These are phyloP conservation scores for Sarcophilus harrisii DNA, from an alignment of 2,797 vertebrate species.

Conservation along the genomic window DNA sequence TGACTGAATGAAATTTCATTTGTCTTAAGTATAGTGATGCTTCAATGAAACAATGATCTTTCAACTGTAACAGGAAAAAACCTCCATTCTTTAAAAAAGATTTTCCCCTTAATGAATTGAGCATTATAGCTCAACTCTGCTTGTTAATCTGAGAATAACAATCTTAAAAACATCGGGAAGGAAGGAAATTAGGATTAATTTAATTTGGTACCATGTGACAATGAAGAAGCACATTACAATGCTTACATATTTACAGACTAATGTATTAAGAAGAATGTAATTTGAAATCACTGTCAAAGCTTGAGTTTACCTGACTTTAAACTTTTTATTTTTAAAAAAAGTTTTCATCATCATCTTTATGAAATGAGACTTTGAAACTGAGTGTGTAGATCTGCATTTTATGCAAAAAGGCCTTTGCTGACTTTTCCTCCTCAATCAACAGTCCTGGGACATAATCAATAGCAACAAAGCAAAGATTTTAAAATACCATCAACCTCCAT, in stretches of 20 bases:
- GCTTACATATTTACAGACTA: constrained; percentile 10
- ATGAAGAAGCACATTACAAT: constrained; percentile 21
- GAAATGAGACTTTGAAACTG: constrained; percentile 12
- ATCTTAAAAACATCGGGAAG: constrained; percentile 29
- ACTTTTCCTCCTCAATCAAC: neutral
- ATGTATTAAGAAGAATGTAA: neutral
- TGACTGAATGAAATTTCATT: constrained; percentile 18
- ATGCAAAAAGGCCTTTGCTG: neutral
- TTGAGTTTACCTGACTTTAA: constrained; percentile 37
- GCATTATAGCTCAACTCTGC: neutral
- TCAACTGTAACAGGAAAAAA: neutral
- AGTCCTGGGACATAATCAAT: neutral
- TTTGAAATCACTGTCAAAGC: neutral
- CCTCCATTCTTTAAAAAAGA: neutral
- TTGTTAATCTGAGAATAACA: constrained; percentile 18
- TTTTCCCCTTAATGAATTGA: constrained; percentile 18
- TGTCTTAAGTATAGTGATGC: constrained; percentile 26
- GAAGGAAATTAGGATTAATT: constrained; percentile 26
- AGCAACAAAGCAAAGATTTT: neutral
- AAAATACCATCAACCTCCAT: neutral
- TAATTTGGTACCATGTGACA: constrained; percentile 10
- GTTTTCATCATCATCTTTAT: neutral
- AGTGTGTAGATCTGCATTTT: neutral
- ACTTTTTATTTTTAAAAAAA: constrained; percentile 29
- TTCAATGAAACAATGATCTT: neutral